phyloP scores from a whole-genome alignment of 1,140 invertebrate genomes.

The Brachionus paranguensis region DNA sequence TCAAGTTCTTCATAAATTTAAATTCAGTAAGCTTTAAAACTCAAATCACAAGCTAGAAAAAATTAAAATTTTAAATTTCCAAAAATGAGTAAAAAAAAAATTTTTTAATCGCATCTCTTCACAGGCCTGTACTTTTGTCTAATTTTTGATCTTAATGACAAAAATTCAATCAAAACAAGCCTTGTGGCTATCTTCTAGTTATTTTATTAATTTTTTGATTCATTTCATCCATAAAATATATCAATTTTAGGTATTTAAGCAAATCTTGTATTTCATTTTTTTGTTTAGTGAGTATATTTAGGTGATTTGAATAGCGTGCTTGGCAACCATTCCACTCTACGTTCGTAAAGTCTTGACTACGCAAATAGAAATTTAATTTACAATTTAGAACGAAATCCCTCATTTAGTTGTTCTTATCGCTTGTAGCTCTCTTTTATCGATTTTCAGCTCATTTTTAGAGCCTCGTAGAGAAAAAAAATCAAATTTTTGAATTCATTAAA shows the following conservation, averaged over 20 bases:
- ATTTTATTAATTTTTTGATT: neutral
- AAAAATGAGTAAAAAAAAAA: neutral
- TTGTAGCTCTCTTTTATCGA: neutral
- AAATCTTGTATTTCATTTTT: neutral
- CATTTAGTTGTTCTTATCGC: neutral
- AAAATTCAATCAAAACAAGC: neutral
- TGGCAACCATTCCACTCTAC: neutral
- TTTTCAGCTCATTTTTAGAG: neutral
- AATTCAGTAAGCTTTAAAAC: neutral
- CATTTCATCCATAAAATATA: neutral
- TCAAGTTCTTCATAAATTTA: neutral
- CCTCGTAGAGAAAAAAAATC: neutral
- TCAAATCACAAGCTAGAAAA: neutral
- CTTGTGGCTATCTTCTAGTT: neutral
- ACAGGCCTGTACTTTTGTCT: neutral
- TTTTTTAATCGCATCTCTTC: neutral
- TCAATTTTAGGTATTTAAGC: neutral
- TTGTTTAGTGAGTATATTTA: neutral
- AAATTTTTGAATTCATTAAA: neutral
- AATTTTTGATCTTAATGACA: neutral
- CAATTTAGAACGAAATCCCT: neutral
- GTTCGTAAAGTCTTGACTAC: neutral
- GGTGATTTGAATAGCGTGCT: neutral
- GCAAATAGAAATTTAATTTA: neutral
- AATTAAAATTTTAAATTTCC: neutral